Evolutionary conservation across 2,113 vertebrate species (phyloP), one percentile per base, ranked within the genome.

Genomic region (Vimba vimba): DNA sequence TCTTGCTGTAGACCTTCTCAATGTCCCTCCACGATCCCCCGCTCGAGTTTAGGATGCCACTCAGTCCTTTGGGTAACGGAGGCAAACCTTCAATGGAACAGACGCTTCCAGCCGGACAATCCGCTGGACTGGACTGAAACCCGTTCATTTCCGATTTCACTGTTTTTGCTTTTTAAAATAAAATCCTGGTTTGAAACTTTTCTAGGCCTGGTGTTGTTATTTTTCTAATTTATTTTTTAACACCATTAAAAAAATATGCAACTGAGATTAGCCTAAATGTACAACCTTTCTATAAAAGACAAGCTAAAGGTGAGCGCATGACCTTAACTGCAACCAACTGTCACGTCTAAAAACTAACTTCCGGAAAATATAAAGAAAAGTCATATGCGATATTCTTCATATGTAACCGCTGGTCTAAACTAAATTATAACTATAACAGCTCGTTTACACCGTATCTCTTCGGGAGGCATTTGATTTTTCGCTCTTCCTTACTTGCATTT

Each of bases 11-110:
- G 30, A 96, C 91, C 85, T 92, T 94, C 90, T 96, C 94, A 50
- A 93, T 93, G 91, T 96, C 95, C 86, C 95, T 89, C 96, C 95
- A 96, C 30, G 95, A 96, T 0, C 95, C 96, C 4, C 94, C 95
- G 88, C 94, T 96, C 57, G 95, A 96, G 90, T 94, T 96, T 10
- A 95, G 93, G 83, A 96, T 94, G 74, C 95, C 94, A 90, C 94
- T 96, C 80, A 96, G 94, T 86, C 95, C 94, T 76, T 94, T 95
- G 57, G 96, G 95, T 17, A 96, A 89, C 43, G 95, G 94, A 9
- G 95, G 96, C 7, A 96, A 93, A 8, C 94, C 95, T 21, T 93
- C 93, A 17, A 94, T 88, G 0, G 92, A 73, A 66, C 86, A 92
- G 36, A 90, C 90, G 25, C 86, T 87, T 8, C 88, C 91, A 50